Base-by-base conservation (phyloP, 2,888 invertebrate genomes). In the Trachelus stipa region DNA sequence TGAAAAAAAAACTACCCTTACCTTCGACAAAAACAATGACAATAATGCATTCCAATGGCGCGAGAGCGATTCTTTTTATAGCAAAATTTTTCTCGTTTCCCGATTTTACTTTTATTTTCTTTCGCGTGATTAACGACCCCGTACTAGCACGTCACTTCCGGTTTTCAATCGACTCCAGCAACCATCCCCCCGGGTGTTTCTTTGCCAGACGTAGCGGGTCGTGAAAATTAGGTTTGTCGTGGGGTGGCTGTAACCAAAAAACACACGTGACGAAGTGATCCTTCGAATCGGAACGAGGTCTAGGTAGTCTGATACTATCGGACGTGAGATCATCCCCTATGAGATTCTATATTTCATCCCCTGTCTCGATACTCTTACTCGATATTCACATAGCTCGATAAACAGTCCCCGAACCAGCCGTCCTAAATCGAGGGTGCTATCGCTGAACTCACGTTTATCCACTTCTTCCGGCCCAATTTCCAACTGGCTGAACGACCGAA, bases 91-190 rank as follows among this genome's bases (percentile, higher is more conserved):
- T 87, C 86, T 86, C 83, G 80, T 35, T 79, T 76, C 56, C 40
- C 56, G 56, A 78, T 77, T 75, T 79, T 82, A 82, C 79, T 86
- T 84, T 88, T 86, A 86, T 87, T 88, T 56, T 86, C 78, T 79
- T 74, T 77, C 83, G 83, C 84, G 80, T 88, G 89, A 89, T 88
- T 88, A 88, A 89, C 88, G 85, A 56, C 40, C 15, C 9, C 23
- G 40, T 40, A 40, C 31, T 31, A 31, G 15, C 40, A 15, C 40
- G 56, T 56, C 23, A 56, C 56, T 56, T 56, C 56, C 56, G 56
- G 6, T 56, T 56, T 56, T 56, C 56, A 56, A 56, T 56, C 56
- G 56, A 23, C 23, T 56, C 23, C 23, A 23, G 23, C 1, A 23
- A 56, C 56, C 56, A 9, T 2, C 56, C 23, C 23, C 12, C 40